Base-by-base conservation (phyloP, 2,797 vertebrate genomes). In the Sebastes trivittatus region DNA sequence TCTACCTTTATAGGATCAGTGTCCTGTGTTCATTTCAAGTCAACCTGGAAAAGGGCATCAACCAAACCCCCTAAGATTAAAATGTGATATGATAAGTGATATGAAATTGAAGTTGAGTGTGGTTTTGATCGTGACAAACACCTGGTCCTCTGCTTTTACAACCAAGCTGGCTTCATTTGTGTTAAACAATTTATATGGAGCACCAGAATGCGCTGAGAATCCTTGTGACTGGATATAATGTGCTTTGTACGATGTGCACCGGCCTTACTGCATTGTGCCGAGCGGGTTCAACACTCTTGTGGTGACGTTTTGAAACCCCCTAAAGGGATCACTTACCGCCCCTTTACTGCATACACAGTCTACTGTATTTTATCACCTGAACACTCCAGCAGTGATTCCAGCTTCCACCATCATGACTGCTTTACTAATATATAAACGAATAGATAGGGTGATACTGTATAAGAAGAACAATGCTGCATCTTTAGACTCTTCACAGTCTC, bases 171-270 rank as follows among this genome's bases (percentile, higher is more conserved):
- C 20, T 77, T 77, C n/a, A 20, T 58, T 22, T 22, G 18, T 67
- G 29, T 60, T 64, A 1, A 32, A 29, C 14, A 18, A 11, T 23
- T 6, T 6, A 3, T 5, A 62, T 36, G 59, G 81, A 84, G 63
- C 62, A 85, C 56, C 68, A 46, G 64, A 72, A 75, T 61, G 77
- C 36, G 27, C 68, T 16, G 6, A 6, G 65, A 25, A 4, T 65
- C 67, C 58, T 49, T 22, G 58, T 65, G 67, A 62, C 38, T 14
- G 61, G 73, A 64, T 56, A 27, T 23, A 9, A 80, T 89, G 93
- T 90, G 89, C 88, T 90, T 82, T 49, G 70, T 62, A 23, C 16
- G 69, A 71, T 2, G 59, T 70, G 67, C 59, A 56, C 75, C 18
- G 80, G 63, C 72, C 76, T 55, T 42, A 59, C 69, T 22, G 79